Conservation (phyloP, 2,113 vertebrate genomes). For the Gnathonemus longibarbis region DNA sequence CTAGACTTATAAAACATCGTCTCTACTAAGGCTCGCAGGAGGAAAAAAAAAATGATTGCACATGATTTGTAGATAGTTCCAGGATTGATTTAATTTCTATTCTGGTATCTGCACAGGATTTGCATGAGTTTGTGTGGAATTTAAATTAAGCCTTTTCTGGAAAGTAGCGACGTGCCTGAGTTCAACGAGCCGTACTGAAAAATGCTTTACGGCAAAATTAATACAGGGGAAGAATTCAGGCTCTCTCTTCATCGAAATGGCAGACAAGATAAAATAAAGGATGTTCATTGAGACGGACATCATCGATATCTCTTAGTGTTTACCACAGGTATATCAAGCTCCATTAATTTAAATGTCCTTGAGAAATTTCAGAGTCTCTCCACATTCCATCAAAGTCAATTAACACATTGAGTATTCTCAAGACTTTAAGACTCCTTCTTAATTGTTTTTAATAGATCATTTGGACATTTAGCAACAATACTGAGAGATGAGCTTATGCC, state of each 20-base stretch:
- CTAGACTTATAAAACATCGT: background rate
- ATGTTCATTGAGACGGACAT: background rate
- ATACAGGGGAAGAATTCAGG: background rate
- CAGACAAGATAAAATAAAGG: background rate
- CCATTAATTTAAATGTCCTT: background rate
- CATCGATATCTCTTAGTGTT: background rate
- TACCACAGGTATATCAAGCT: background rate
- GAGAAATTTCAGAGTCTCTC: background rate
- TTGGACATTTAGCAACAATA: background rate
- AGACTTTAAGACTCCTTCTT: too few species aligned
- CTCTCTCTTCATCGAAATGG: background rate
- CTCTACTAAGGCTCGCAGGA: background rate
- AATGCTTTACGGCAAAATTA: background rate
- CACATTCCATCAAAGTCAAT: background rate
- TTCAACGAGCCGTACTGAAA: background rate
- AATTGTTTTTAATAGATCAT: background rate
- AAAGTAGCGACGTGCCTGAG: background rate
- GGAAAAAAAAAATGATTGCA: background rate
- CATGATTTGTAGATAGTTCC: background rate
- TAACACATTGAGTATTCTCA: background rate
- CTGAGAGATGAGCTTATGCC: background rate
- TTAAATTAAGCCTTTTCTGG: background rate
- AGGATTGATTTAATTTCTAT: background rate
- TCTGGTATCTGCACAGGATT: background rate
- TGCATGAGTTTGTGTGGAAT: background rate